Percentiles rank a stretch among this genome's conserved stretches.
These are phyloP conservation scores for Panopea generosa DNA, from an alignment of 2,888 invertebrate species.

Conservation along the genomic window DNA sequence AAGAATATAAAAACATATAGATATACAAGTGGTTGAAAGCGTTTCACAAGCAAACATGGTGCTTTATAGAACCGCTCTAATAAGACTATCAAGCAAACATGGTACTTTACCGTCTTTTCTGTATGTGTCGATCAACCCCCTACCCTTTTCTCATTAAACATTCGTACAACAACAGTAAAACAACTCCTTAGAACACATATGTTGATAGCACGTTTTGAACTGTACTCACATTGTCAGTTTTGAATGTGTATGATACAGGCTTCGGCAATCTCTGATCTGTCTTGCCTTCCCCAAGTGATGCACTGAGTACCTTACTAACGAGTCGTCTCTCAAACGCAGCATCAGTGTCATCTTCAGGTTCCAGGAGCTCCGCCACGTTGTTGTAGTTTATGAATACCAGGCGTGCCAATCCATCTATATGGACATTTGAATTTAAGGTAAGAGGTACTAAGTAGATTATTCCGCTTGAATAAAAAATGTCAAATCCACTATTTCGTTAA, in stretches of 20 bases:
- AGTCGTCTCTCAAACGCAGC: conserved; percentile 46
- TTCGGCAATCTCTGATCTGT: conserved; percentile 37
- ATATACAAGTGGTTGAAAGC: too few relatives aligned
- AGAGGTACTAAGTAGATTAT: background rate
- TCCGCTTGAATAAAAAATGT: conserved; percentile 1
- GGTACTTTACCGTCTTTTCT: too few relatives aligned
- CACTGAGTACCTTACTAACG: conserved; percentile 73
- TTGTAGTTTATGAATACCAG: conserved; percentile 80
- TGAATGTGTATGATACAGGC: conserved; percentile 74
- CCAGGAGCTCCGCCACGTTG: conserved; percentile 74
- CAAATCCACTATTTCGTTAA: too few relatives aligned
- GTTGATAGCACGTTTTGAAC: background rate
- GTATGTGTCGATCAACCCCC: too few relatives aligned
- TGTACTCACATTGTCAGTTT: conserved; percentile 67
- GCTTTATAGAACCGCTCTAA: too few relatives aligned
- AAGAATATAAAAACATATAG: too few relatives aligned
- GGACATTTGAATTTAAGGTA: conserved; percentile 3
- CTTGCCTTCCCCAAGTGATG: conserved; percentile 59
- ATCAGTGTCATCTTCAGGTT: conserved; percentile 46
- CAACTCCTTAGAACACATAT: too few relatives aligned
- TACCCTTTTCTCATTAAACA: too few relatives aligned
- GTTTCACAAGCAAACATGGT: too few relatives aligned
- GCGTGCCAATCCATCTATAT: conserved; percentile 76
- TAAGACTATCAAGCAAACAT: too few relatives aligned
- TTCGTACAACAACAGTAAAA: too few relatives aligned